Evolutionary conservation across 1,140 invertebrate genomes (phyloP), one percentile per base, ranked within the genome.

Genomic region (Sitodiplosis mosellana): DNA sequence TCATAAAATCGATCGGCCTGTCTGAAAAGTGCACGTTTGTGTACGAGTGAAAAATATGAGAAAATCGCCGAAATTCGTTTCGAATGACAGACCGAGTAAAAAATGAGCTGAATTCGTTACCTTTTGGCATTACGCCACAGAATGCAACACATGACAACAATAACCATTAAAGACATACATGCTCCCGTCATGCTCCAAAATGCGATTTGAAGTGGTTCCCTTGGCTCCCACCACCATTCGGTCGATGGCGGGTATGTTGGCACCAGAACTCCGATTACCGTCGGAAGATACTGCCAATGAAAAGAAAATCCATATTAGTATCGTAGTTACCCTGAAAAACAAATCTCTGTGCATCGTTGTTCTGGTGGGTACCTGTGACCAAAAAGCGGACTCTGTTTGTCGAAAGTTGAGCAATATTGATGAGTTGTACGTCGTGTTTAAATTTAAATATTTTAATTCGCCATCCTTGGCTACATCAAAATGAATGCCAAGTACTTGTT

Each of bases 391-490:
- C 64, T 93, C 84, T 0, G 83, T 87, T 65, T 93, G 88, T 44
- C 87, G 69, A 66, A 88, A 94, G 65, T 93, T 91, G 44, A 83
- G 73, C 54, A 79, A 65, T 52, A 93, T 83, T 5, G 76, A 81
- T 3, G 85, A 89, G 64, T 93, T 93, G 57, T 74, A 87, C 0
- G 90, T 93, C 1, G 86, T 88, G 59, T 94, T 94, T 12, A 94
- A 69, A 60, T 90, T 87, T 6, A 92, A 64, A 59, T 90, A 92
- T 37, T 80, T 77, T 8, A 90, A 69, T 53, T 84, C 75, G 0
- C 82, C 82, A 18, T 72, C 70, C 48, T 67, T 68, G 0, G 81
- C 78, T 51, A 70, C 55, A 56, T 89, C 83, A 66, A 84, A 87
- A 64, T 87, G 82, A 27, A 89, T 55, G 11, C 83, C 82, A 17